Conservation (phyloP, 2,113 vertebrate genomes). For the Rallus limicola region DNA sequence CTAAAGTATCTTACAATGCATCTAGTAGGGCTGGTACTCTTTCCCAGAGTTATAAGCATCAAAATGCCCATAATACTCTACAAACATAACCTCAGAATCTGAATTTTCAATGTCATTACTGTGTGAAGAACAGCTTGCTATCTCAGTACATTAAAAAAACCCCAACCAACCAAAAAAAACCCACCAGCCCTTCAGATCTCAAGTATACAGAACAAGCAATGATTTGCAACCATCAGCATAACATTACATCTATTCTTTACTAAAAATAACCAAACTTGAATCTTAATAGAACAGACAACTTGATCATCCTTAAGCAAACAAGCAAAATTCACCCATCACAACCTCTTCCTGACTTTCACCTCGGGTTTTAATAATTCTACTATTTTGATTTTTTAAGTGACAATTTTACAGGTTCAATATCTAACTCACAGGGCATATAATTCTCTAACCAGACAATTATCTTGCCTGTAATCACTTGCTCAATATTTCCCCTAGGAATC, state of each 20-base stretch:
- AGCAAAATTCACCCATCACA: neutral
- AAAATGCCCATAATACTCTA: neutral
- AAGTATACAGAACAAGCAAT: neutral
- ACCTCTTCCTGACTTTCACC: constrained; percentile 1
- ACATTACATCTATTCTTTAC: neutral
- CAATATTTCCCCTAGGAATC: constrained; percentile 68
- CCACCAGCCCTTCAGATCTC: neutral
- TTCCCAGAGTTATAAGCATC: neutral
- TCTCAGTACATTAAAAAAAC: neutral
- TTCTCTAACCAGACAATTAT: constrained; percentile 75
- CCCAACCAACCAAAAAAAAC: neutral
- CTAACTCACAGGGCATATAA: constrained; percentile 65
- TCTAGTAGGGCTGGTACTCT: neutral
- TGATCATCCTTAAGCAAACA: neutral
- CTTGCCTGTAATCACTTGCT: constrained; percentile 72
- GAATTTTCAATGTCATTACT: neutral
- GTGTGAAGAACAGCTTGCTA: neutral
- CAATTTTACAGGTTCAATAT: constrained; percentile 49
- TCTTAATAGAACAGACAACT: neutral
- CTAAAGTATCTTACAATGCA: neutral
- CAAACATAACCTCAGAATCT: neutral
- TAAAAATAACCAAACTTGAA: constrained; percentile 14
- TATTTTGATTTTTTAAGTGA: constrained; percentile 56
- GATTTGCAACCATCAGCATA: constrained; percentile 21
- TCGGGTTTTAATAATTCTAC: neutral